Conservation (phyloP, 2,797 vertebrate species). For the Sebastiscus albofasciatus region DNA sequence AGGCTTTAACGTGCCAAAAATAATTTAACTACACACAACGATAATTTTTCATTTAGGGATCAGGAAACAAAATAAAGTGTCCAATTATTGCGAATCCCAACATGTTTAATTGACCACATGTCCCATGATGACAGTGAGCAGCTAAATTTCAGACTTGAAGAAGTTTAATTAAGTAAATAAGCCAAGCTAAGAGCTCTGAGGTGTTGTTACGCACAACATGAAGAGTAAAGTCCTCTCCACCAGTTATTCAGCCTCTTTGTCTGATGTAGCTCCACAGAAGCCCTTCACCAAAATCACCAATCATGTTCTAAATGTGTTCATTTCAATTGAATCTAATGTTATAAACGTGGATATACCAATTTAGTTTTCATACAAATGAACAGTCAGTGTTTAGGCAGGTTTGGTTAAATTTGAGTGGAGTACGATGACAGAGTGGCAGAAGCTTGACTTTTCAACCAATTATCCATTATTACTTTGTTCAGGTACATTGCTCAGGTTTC, state of each 20-base stretch:
- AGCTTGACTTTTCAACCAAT: background rate
- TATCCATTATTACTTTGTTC: background rate
- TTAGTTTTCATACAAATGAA: background rate
- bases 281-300: background rate
- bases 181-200: background rate
- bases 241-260: background rate
- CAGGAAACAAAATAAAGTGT: background rate
- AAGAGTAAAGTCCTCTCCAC: background rate
- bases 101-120: constrained; percentile 16
- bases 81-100: background rate
- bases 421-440: background rate
- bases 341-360: background rate
- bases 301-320: background rate
- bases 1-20: background rate
- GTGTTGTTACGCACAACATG: background rate
- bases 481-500: background rate
- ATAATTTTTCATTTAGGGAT: background rate
- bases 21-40: background rate
- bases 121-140: constrained; percentile 23
- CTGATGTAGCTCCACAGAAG: background rate
- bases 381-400: background rate
- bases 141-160: constrained; percentile 14
- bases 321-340: background rate
- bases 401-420: background rate
- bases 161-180: constrained; percentile 20